These are phyloP conservation scores for Tillus elongatus DNA, from an alignment of 2,888 invertebrate genomes.

Conservation along the genomic window DNA sequence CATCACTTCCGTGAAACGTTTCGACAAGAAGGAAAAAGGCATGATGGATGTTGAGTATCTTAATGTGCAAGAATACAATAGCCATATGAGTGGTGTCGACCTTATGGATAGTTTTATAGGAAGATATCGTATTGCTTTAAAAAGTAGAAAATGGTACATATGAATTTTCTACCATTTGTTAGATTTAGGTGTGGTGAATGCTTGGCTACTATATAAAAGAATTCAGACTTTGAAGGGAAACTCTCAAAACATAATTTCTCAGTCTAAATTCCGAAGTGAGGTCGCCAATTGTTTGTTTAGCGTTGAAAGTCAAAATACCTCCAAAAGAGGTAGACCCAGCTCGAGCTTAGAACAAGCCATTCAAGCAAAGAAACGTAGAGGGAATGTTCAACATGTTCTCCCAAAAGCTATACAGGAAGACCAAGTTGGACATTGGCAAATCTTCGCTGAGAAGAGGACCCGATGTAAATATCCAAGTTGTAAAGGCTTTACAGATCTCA, in stretches of 20 bases:
- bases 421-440: constrained; percentile 14
- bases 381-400: constrained; percentile 7
- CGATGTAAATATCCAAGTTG: constrained; percentile 17
- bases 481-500: constrained; percentile 13
- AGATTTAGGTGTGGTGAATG: constrained; percentile 21
- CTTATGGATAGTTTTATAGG: constrained; percentile 24
- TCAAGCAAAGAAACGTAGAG: constrained; percentile 4
- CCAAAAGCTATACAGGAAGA: constrained; percentile 12
- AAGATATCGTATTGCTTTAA: constrained; percentile 18
- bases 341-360: constrained; percentile 5
- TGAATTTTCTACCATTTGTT: constrained; percentile 19
- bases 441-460: constrained; percentile 4
- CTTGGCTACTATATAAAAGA: constrained; percentile 20
- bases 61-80: constrained; percentile 22
- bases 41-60: constrained; percentile 15
- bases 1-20: constrained; percentile 12
- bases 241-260: background rate
- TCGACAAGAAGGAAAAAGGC: too few relatives aligned
- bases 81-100: constrained; percentile 25
- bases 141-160: constrained; percentile 20
- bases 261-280: constrained; percentile 9
- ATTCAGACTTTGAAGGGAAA: too few relatives aligned
- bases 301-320: constrained; percentile 2
- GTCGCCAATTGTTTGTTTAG: constrained; percentile 7
- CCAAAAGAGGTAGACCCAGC: constrained; percentile 5